phyloP scores from a whole-genome alignment of 1,140 invertebrate genomes.

The Drosophila nigromelanica region DNA sequence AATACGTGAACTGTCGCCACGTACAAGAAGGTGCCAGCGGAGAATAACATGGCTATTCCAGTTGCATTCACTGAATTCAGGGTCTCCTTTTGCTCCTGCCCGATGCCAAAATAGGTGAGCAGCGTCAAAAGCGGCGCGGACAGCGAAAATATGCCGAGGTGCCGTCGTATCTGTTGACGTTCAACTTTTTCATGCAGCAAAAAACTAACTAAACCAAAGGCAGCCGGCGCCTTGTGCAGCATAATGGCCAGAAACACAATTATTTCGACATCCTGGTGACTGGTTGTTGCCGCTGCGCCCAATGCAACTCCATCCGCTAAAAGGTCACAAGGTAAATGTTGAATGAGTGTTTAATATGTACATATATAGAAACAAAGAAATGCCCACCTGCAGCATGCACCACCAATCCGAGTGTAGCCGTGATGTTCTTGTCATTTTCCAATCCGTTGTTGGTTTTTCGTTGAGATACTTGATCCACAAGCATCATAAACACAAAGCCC shows the following conservation, averaged over 20 bases:
- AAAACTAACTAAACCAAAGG: constrained; percentile 99
- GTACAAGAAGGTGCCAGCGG: constrained; percentile 99
- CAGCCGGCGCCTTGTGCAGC: constrained; percentile 99
- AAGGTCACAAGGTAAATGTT: neutral
- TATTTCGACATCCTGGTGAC: constrained; percentile 97
- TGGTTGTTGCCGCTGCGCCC: constrained; percentile 97
- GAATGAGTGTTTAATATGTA: neutral
- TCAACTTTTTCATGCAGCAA: constrained; percentile 97
- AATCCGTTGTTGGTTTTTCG: constrained; percentile 85
- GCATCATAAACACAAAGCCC: constrained; percentile 97
- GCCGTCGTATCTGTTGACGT: constrained; percentile 90
- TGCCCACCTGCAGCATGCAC: constrained; percentile 91
- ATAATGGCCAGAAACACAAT: constrained; percentile 99
- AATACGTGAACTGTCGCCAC: constrained; percentile 99
- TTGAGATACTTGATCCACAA: constrained; percentile 95
- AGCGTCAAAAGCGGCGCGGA: constrained; percentile 96
- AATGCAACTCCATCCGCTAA: constrained; percentile 97
- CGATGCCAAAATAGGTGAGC: constrained; percentile 96
- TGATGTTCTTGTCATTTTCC: constrained; percentile 89
- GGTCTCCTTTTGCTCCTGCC: constrained; percentile 90
- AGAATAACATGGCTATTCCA: constrained; percentile 98
- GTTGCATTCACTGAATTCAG: constrained; percentile 94
- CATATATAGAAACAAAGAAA: neutral
- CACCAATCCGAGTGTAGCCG: constrained; percentile 94
- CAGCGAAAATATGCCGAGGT: constrained; percentile 97